These are phyloP conservation scores for Miltochrista miniata DNA, from an alignment of 2,888 invertebrate species.

Conservation along the genomic window DNA sequence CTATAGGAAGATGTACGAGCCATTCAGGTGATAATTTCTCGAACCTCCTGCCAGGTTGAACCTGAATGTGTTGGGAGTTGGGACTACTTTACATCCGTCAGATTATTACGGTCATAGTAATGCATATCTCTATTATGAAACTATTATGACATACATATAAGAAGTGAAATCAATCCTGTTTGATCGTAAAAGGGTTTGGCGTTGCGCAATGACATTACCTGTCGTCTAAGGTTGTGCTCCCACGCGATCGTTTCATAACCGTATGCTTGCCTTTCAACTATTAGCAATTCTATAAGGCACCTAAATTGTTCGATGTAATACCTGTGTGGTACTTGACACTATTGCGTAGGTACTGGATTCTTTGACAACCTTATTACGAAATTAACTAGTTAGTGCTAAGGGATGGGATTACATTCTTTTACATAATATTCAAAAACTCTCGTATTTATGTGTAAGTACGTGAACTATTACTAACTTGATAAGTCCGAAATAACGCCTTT, in stretches of 20 bases:
- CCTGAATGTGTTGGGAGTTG: too few species aligned
- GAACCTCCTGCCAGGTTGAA: too few species aligned
- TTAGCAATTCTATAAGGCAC: slow-evolving; percentile 59
- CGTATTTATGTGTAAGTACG: too few species aligned
- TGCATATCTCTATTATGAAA: not conserved
- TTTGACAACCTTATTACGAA: slow-evolving; percentile 22
- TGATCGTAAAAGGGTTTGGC: slow-evolving; percentile 32
- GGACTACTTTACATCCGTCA: slow-evolving; percentile 2
- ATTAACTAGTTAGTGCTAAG: slow-evolving; percentile 3
- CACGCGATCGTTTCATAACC: slow-evolving; percentile 55
- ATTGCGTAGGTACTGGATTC: slow-evolving; percentile 15
- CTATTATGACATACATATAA: not conserved
- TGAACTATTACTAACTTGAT: too few species aligned
- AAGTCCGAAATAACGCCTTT: too few species aligned
- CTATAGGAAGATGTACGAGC: too few species aligned
- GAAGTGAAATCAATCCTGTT: slow-evolving; percentile 19
- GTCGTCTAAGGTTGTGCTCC: slow-evolving; percentile 34
- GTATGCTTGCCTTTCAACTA: slow-evolving; percentile 48
- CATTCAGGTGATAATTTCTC: too few species aligned
- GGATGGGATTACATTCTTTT: too few species aligned
- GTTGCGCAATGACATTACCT: slow-evolving; percentile 40
- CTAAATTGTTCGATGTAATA: slow-evolving; percentile 27
- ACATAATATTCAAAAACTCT: too few species aligned
- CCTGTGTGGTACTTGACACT: slow-evolving; percentile 6
- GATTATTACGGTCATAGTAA: slow-evolving; percentile 5